Evolutionary conservation across 1,140 invertebrate genomes (phyloP).

Genomic region (Listronotus bonariensis): DNA sequence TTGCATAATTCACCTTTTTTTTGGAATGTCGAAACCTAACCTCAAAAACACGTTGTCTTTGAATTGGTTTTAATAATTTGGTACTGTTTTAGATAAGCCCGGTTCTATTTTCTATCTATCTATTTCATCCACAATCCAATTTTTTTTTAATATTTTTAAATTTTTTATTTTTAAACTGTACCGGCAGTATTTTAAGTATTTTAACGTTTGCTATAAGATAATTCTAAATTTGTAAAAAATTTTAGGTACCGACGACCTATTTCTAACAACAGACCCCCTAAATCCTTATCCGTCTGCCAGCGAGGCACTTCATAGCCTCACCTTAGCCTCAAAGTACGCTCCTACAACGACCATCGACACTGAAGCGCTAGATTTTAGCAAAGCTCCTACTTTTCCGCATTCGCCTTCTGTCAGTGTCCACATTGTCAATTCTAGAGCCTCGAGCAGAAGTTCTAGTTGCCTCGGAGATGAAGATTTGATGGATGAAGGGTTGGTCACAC

Average conservation of each 20-base stretch:
- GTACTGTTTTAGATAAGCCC: no score
- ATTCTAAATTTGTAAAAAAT: no score
- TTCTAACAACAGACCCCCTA: conserved; percentile 30
- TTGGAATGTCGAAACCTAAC: no score
- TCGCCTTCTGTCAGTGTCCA: conserved; percentile 76
- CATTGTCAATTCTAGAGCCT: conserved; percentile 78
- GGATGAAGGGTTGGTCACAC: conserved; percentile 82
- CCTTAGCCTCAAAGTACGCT: conserved; percentile 47
- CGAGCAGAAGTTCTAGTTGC: conserved; percentile 73
- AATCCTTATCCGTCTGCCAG: conserved; percentile 33
- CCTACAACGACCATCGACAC: conserved; percentile 44
- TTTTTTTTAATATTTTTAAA: no score
- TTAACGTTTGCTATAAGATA: no score
- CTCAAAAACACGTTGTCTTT: no score
- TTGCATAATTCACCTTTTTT: no score
- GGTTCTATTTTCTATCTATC: no score
- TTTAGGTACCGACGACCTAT: conserved; percentile 31
- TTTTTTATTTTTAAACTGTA: no score
- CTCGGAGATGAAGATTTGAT: conserved; percentile 88
- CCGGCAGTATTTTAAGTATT: no score
- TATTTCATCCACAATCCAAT: no score
- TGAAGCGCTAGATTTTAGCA: conserved; percentile 49
- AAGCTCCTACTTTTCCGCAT: conserved; percentile 57
- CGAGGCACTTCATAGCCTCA: conserved; percentile 32
- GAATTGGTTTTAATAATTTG: no score